A percentile compares a stretch with the other conserved stretches of the same genome.
Evolutionary conservation across 2,888 invertebrate genomes (phyloP).

Genomic region (Creontiades dilutus): DNA sequence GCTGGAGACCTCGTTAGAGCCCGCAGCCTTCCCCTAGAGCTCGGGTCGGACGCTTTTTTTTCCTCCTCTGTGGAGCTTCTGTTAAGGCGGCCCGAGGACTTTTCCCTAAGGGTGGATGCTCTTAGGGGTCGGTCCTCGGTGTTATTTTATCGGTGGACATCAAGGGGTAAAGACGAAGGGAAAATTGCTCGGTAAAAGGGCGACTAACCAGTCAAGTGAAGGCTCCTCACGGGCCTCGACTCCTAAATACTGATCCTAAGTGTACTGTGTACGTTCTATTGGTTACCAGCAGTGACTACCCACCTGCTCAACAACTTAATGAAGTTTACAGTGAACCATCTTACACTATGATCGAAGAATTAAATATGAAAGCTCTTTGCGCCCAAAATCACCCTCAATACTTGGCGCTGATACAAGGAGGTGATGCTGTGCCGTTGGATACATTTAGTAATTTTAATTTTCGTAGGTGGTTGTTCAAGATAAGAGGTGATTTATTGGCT

Average conservation of each 20-base stretch:
- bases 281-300: too few relatives aligned
- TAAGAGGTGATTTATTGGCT: too few relatives aligned
- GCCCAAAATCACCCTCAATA: too few relatives aligned
- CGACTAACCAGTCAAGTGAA: not conserved
- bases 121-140: not conserved
- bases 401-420: too few relatives aligned
- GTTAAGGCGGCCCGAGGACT: not conserved
- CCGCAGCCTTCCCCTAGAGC: not conserved
- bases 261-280: too few relatives aligned
- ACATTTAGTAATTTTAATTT: too few relatives aligned
- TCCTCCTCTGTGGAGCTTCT: not conserved
- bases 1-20: slow-evolving; percentile 25
- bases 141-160: slow-evolving; percentile 12
- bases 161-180: not conserved
- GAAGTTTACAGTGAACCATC: too few relatives aligned
- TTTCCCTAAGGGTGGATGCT: not conserved
- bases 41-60: not conserved
- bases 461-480: too few relatives aligned
- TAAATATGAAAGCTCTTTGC: too few relatives aligned
- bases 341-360: too few relatives aligned
- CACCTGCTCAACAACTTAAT: too few relatives aligned
- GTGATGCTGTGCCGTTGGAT: too few relatives aligned
- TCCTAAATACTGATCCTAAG: not conserved
- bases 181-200: not conserved
- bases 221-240: not conserved